These are phyloP conservation scores for Poecilus cupreus DNA, from an alignment of 2,888 invertebrate species.

Conservation along the genomic window DNA sequence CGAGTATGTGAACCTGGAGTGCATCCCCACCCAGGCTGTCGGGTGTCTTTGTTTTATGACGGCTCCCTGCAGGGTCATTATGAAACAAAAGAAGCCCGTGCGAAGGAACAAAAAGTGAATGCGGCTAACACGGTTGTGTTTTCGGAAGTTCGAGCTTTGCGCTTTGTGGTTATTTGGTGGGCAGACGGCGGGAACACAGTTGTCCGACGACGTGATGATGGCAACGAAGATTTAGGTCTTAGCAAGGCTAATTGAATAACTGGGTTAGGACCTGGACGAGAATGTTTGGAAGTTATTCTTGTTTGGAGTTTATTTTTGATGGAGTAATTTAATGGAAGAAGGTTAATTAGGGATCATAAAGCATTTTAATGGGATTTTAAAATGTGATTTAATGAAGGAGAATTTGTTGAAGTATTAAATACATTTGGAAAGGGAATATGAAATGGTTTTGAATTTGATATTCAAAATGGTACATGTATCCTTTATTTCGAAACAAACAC, in stretches of 20 bases:
- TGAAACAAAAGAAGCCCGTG: constrained; percentile 53
- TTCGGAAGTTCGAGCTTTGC: constrained; percentile 36
- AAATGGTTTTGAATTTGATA: neutral
- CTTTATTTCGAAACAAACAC: too few species aligned
- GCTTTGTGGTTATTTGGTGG: constrained; percentile 3
- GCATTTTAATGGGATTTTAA: neutral
- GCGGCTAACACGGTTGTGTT: constrained; percentile 30
- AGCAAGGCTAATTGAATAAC: constrained; percentile 2
- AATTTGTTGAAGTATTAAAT: neutral
- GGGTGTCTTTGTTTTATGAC: constrained; percentile 54
- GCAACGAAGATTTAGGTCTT: constrained; percentile 17
- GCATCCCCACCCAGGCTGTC: constrained; percentile 30
- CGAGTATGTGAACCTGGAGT: constrained; percentile 33
- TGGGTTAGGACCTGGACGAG: neutral
- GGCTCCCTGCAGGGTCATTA: constrained; percentile 57
- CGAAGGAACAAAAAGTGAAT: constrained; percentile 36
- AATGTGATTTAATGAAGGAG: neutral
- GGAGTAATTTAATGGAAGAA: constrained; percentile 16
- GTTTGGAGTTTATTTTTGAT: constrained; percentile 3
- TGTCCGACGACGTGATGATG: neutral
- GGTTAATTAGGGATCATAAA: constrained; percentile 8
- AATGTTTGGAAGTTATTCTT: constrained; percentile 15
- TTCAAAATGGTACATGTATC: neutral
- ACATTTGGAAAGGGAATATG: neutral
- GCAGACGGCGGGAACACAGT: neutral